Evolutionary conservation across 1,140 invertebrate species (phyloP), one percentile per base, ranked within the genome.

Genomic region (Meloidogyne chitwoodi): DNA sequence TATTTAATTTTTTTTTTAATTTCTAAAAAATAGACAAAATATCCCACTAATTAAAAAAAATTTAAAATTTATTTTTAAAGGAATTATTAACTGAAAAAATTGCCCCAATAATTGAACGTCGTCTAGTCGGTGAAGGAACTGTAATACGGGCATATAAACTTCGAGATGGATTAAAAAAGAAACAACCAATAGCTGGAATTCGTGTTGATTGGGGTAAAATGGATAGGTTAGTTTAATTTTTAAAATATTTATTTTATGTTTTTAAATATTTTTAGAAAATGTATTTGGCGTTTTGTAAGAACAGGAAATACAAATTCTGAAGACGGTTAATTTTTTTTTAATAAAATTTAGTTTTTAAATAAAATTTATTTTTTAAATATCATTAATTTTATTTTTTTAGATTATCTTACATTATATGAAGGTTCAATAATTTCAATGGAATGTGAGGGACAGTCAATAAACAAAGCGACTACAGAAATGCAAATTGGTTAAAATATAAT

Each of bases 91-190:
- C 65, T 11, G 77, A 14, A 74, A 78, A 64, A 31, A 27, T 71
- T 34, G 27, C 71, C 16, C 22, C 78, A 31, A 16, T 71, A 26
- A 75, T 26, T 16, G 83, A 87, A 64, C 29, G 75, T 6, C 76
- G 82, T 24, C 62, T 81, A 48, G 69, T 87, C 11, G 85, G 80
- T 27, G 83, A 85, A 69, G 85, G 85, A 24, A 81, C 83, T 56
- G 85, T 86, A 6, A 41, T 86, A 1, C 82, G 84, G 41, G 80
- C 87, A 66, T 86, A 87, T 69, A 31, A 83, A 38, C 81, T 86
- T 56, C 70, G 75, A 4, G 85, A 85, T 72, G 34, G 85, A 22
- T 68, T 48, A 22, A 69, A 80, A 56, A 86, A 86, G 70, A 79
- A 76, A 41, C 84, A 84, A 44, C 84, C 84, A 19, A 77, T 86